Evolutionary conservation across 2,797 vertebrate species (phyloP).

Genomic region (Rhinophrynus dorsalis): DNA sequence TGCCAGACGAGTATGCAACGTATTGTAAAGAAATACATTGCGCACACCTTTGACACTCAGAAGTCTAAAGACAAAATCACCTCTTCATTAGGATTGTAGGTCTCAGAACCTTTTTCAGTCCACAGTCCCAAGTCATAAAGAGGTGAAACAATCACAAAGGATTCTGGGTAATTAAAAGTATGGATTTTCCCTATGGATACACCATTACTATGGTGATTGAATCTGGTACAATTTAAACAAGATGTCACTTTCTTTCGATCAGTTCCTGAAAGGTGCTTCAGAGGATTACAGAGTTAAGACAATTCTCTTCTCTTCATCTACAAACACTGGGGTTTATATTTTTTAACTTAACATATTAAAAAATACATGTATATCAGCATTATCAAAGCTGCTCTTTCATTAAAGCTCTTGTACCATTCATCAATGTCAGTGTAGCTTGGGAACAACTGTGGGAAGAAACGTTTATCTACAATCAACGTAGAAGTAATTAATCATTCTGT

Average conservation of each 20-base stretch:
- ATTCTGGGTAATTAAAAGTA: slow-evolving; percentile 1
- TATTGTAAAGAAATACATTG: no score
- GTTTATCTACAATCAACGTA: slow-evolving; percentile 47
- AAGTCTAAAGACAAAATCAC: no score
- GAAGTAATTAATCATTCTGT: slow-evolving; percentile 40
- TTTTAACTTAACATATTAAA: slow-evolving; percentile 42
- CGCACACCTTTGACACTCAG: no score
- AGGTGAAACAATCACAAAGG: neutral
- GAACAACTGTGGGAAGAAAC: slow-evolving; percentile 51
- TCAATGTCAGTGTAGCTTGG: slow-evolving; percentile 41
- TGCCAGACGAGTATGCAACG: no score
- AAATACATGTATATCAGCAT: slow-evolving; percentile 48
- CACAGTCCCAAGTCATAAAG: neutral
- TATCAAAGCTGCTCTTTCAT: slow-evolving; percentile 47
- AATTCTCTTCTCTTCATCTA: neutral
- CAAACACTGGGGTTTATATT: slow-evolving; percentile 30
- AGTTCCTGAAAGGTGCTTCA: neutral
- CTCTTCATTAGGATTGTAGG: no score
- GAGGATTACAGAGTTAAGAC: neutral
- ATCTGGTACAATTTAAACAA: neutral
- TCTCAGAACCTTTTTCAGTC: no score
- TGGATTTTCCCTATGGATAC: neutral
- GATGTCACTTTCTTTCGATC: neutral
- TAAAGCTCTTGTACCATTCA: slow-evolving; percentile 23
- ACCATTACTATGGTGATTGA: neutral